Percentiles rank a stretch among this genome's conserved stretches.
phyloP scores from a whole-genome alignment of 2,113 vertebrate genomes.

The Alligator mississippiensis region DNA sequence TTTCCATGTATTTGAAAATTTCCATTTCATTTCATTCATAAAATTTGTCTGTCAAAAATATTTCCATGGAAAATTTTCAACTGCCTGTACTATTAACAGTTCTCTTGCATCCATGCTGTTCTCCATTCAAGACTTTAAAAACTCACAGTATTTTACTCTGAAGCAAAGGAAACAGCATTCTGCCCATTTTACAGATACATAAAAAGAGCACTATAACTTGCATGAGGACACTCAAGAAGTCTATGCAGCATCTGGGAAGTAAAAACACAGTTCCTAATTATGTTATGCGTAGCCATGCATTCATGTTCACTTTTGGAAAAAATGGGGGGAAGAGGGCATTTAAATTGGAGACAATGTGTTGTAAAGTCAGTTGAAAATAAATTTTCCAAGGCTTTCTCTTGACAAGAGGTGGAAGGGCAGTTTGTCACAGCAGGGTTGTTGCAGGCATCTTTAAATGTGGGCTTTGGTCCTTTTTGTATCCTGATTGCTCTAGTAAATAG shows the following conservation, averaged over 20 bases:
- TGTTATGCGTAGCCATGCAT: conserved; percentile 56
- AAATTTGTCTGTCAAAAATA: background rate
- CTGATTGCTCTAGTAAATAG: conserved; percentile 56
- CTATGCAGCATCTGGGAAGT: conserved; percentile 60
- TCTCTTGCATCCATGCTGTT: background rate
- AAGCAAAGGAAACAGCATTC: background rate
- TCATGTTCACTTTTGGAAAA: conserved; percentile 58
- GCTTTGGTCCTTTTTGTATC: conserved; percentile 30
- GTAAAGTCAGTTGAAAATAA: conserved; percentile 61
- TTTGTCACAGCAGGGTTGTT: background rate
- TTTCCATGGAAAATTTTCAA: background rate
- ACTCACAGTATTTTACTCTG: background rate
- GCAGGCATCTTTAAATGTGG: background rate
- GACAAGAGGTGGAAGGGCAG: conserved; percentile 10
- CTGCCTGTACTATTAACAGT: background rate
- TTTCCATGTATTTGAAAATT: background rate
- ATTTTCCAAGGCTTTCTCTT: conserved; percentile 47
- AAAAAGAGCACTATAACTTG: conserved; percentile 38
- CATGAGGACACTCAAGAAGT: conserved; percentile 48
- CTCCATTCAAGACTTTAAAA: background rate
- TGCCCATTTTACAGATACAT: conserved; percentile 51
- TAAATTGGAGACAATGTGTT: conserved; percentile 66
- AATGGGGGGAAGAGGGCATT: conserved; percentile 16
- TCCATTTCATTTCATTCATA: background rate
- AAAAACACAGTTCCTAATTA: conserved; percentile 47